Conservation (phyloP, 2,888 invertebrate species). For the Camptogramma bilineatum region DNA sequence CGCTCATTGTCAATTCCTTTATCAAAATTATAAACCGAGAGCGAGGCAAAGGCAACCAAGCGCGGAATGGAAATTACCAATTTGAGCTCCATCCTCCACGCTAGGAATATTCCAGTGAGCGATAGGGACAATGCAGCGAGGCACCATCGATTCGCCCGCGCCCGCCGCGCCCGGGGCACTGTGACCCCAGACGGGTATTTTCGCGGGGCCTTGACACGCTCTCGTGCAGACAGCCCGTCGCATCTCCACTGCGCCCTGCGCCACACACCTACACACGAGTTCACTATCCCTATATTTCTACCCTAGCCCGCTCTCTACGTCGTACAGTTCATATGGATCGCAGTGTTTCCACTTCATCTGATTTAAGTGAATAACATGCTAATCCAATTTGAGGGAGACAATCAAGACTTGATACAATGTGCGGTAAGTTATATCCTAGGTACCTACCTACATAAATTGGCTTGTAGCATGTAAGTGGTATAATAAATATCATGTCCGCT, state of each 20-base stretch:
- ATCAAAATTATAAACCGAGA: not conserved
- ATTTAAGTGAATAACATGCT: too few relatives aligned
- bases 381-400: too few relatives aligned
- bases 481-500: too few relatives aligned
- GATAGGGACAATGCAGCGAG: constrained; percentile 11
- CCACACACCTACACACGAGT: constrained; percentile 28
- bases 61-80: constrained; percentile 1
- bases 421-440: too few relatives aligned
- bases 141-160: constrained; percentile 13
- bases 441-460: too few relatives aligned
- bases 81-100: constrained; percentile 1
- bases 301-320: not conserved
- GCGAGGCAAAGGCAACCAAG: not conserved
- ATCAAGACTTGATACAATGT: too few relatives aligned
- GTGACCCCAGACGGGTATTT: constrained; percentile 38
- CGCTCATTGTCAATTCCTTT: not conserved
- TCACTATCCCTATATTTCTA: constrained; percentile 13
- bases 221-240: constrained; percentile 40
- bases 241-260: constrained; percentile 33
- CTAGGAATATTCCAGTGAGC: constrained; percentile 3
- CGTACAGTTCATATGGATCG: not conserved
- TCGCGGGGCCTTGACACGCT: constrained; percentile 53
- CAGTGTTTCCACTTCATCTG: too few relatives aligned
- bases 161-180: constrained; percentile 2
- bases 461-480: too few relatives aligned